Evolutionary conservation across 2,113 vertebrate species (phyloP), one percentile per base, ranked within the genome.

Genomic region (Lates calcarifer): DNA sequence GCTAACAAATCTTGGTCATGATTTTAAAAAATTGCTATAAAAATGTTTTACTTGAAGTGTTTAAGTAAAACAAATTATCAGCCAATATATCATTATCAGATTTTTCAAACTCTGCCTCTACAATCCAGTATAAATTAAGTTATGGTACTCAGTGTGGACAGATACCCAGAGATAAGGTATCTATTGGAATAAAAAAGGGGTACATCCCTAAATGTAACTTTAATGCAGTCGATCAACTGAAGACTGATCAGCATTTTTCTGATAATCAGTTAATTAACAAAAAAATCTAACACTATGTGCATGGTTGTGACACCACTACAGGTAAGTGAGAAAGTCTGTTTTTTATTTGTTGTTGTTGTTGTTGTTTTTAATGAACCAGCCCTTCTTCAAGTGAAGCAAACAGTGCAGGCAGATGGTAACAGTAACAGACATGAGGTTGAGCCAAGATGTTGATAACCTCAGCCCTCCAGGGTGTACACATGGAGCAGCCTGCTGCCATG

Each of bases 391-490:
- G 24, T 43, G 71, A 80, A 62, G 43, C 57, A 60, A 77, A 22
- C 49, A 24, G 57, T 74, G 62, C 9, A 18, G 79, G 62, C 87
- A 90, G 90, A 91, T 88, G 89, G 87, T 79, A 55, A 77, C 56
- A 61, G 57, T 58, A 78, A 81, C 57, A 87, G 65, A 62, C 68
- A 64, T 6, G 24, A 82, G 64, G 58, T 12, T 11, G 63, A 39
- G 75, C 74, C 84, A 68, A 87, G 67, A 79, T 51, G 72, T 6
- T 55, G 66, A 43, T 17, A 56, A 56, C 29, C 73, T 68, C 45
- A 35, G 57, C 31, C 75, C 83, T 70, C 14, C 63, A 15, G 85
- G 72, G 26, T 35, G 53, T 26, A 43, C 74, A 85, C 69, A 79
- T 47, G 79, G 82, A 80, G 18, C 74, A 49, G 79, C 56, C 86